Percentiles rank a stretch among this genome's conserved stretches.
Evolutionary conservation across 2,888 invertebrate species (phyloP).

Genomic region (Stenoptilia bipunctidactyla): DNA sequence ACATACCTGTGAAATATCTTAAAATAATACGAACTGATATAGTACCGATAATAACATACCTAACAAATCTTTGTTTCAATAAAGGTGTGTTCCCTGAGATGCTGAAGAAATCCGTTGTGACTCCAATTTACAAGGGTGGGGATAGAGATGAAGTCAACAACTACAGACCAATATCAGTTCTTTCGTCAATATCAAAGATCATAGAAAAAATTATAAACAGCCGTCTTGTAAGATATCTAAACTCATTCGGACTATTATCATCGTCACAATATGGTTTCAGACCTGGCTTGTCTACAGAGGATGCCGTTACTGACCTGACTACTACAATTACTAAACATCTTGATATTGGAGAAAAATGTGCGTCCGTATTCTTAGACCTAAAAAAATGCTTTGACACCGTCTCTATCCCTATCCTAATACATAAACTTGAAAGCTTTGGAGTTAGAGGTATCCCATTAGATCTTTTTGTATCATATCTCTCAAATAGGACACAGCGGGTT

Average conservation of each 20-base stretch:
- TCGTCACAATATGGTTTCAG: slow-evolving; percentile 10
- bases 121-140: slow-evolving; percentile 7
- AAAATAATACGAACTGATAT: slow-evolving; percentile 1
- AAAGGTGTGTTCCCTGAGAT: slow-evolving; percentile 1
- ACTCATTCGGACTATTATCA: slow-evolving; percentile 6
- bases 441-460: slow-evolving; percentile 5
- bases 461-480: slow-evolving; percentile 5
- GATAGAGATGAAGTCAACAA: slow-evolving; percentile 4
- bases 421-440: slow-evolving; percentile 6
- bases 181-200: slow-evolving; percentile 7
- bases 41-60: slow-evolving; percentile 4
- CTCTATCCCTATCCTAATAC: slow-evolving; percentile 4
- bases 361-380: slow-evolving; percentile 9
- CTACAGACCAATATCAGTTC: slow-evolving; percentile 7
- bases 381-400: slow-evolving; percentile 8
- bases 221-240: slow-evolving; percentile 6
- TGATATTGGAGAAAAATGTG: slow-evolving; percentile 7
- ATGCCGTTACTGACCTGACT: slow-evolving; percentile 6
- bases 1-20: slow-evolving; percentile 2
- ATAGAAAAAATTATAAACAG: slow-evolving; percentile 8
- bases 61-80: slow-evolving; percentile 8
- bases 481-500: slow-evolving; percentile 3
- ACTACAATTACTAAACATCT: slow-evolving; percentile 5
- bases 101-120: slow-evolving; percentile 4
- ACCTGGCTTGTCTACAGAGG: slow-evolving; percentile 8